Evolutionary conservation across 1,140 invertebrate genomes (phyloP).

Genomic region (Globodera ellingtonae): DNA sequence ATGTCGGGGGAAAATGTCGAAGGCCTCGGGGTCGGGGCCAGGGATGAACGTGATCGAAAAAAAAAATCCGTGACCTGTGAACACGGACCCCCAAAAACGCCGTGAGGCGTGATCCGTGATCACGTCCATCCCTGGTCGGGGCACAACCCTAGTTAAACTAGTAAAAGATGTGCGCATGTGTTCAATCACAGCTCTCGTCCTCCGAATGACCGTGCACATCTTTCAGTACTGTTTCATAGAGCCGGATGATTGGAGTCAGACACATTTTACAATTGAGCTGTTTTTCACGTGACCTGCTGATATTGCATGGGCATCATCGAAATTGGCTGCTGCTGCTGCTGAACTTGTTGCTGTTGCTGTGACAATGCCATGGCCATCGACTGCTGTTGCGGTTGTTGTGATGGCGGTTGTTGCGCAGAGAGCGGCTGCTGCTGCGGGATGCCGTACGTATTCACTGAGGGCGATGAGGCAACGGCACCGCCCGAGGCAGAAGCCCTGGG

Average conservation of each 20-base stretch:
- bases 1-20: not conserved
- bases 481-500: not conserved
- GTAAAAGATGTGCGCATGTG: too few relatives aligned
- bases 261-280: not conserved
- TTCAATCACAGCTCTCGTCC: too few relatives aligned
- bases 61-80: too few relatives aligned
- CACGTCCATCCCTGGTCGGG: too few relatives aligned
- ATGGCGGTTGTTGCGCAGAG: not conserved
- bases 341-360: constrained; percentile 18
- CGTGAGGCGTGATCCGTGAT: too few relatives aligned
- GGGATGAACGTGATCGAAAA: too few relatives aligned
- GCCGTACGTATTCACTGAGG: not conserved
- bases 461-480: too few relatives aligned
- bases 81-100: too few relatives aligned
- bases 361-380: not conserved
- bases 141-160: too few relatives aligned
- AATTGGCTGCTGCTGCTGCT: constrained; percentile 8
- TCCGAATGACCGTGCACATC: too few relatives aligned
- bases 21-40: too few relatives aligned
- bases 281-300: not conserved
- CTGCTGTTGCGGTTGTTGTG: not conserved
- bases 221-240: too few relatives aligned
- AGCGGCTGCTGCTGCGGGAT: not conserved
- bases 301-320: not conserved
- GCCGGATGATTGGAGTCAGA: not conserved